Base-by-base conservation (phyloP, 2,888 invertebrate species). In the Galerucella nymphaeae region DNA sequence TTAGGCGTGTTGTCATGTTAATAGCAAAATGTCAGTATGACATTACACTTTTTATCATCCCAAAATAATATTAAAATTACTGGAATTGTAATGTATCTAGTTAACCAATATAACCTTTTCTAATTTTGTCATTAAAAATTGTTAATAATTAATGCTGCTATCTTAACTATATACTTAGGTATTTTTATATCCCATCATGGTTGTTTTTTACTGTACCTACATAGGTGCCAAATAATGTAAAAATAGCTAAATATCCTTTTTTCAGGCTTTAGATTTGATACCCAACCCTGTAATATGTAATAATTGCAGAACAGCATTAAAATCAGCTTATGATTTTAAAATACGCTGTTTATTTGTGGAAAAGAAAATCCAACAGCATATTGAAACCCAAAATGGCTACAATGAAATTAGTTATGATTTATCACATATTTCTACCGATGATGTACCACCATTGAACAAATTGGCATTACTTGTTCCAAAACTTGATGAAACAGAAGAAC, bases 251-350 rank as follows among this genome's bases (percentile, higher is more conserved):
- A n/a, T n/a, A n/a, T n/a, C n/a, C n/a, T n/a, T 38, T 38, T 78
- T 78, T 53, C 62, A 82, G 82, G 82, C 82, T 13, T 72, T 82
- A 41, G 82, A 82, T 72, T 63, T 82, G 38, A 81, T 82, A 38
- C 82, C 80, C 11, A 81, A 81, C 65, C 82, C 82, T 38, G 81
- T 82, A 9, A 81, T 82, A 66, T 82, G 82, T 68, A 81, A 81
- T 66, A 76, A 70, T 18, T 82, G 82, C 62, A 77, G 81, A n/a
- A 76, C 76, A 5, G 79, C 80, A 20, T 66, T 82, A 10, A 80
- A 81, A 70, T 77, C 78, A 5, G 79, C 81, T 9, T 82, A 81
- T 68, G 80, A 81, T 20, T 82, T 82, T 74, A 82, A 82, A 63
- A 76, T 76, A 9, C 70, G 80, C 13, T 83, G 83, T 64, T 73